Base-by-base conservation (phyloP, 1,140 invertebrate genomes). In the Parapsyche elsis region DNA sequence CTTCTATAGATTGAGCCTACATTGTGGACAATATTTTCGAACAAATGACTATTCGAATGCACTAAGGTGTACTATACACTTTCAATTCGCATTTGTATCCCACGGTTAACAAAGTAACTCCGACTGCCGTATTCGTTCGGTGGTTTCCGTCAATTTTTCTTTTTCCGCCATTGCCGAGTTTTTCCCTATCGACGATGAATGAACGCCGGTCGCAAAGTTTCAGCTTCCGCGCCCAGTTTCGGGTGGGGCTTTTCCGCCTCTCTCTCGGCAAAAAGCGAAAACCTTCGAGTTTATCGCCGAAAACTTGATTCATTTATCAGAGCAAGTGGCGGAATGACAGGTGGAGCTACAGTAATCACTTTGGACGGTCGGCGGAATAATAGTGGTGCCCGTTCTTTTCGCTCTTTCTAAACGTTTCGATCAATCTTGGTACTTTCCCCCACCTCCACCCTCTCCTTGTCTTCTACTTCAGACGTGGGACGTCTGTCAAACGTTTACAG, bases 271-370 rank as follows among this genome's bases (percentile, higher is more conserved):
- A 53, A 53, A 16, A 53, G 49, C 10, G 49, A 53, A 53, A 53
- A 16, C 49, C 49, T 53, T 53, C 26, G 67, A 79, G 70, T 79
- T 74, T 74, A 79, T 79, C 67, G 78, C 49, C 23, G 67, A 79
- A 79, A 79, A 79, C 44, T 79, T 79, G 67, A 79, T 79, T 79
- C 78, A 79, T 79, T 79, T 79, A 79, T 79, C 78, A 79, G 45
- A 26, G n/a, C 49, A 9, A 23, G 67, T 59, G 44, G 23, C 21
- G 9, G 78, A 79, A 74, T 79, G 78, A 79, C 78, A 79, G 67
- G 45, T 71, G 44, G 46, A 30, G 64, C 45, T 78, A 21, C 67
- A 16, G 67, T 71, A 79, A 79, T 79, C 78, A 59, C 61, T 71
- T 78, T 78, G 16, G 61, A 71, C 76, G 38, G 14, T n/a, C 30